phyloP scores from a whole-genome alignment of 2,888 invertebrate genomes.

The Nemurella pictetii region DNA sequence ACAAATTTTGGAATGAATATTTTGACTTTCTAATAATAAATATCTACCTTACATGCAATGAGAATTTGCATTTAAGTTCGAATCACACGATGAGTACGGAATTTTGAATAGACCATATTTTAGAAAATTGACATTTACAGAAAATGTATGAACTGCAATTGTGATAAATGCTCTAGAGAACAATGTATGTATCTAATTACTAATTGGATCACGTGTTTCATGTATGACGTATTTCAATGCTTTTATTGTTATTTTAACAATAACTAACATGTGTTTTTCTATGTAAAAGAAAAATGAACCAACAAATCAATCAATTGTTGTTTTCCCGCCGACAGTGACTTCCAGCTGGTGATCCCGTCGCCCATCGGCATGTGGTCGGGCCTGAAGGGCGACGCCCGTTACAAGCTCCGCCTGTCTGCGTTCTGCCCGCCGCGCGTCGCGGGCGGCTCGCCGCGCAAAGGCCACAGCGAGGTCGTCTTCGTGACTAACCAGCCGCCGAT shows the following conservation, averaged over 20 bases:
- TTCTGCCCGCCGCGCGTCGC: conserved; percentile 30
- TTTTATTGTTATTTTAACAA: too few species aligned
- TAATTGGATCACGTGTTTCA: not conserved
- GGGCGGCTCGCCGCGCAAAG: conserved; percentile 5
- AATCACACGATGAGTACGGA: too few species aligned
- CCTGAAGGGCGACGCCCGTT: conserved; percentile 39
- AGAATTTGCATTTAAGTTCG: too few species aligned
- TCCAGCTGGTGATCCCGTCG: conserved; percentile 39
- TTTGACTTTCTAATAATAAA: too few species aligned
- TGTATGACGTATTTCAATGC: too few species aligned
- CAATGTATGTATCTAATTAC: not conserved
- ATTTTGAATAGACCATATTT: too few species aligned
- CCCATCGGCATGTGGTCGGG: conserved; percentile 39
- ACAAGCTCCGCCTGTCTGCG: conserved; percentile 42
- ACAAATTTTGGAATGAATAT: too few species aligned
- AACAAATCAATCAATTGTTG: not conserved
- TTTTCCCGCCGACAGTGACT: conserved; percentile 29
- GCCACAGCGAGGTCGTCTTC: conserved; percentile 40
- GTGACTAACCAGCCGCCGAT: conserved; percentile 41
- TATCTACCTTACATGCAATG: too few species aligned
- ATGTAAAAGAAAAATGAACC: not conserved
- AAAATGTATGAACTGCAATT: too few species aligned
- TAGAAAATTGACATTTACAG: too few species aligned
- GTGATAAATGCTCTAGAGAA: too few species aligned
- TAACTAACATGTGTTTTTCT: not conserved